Percentiles rank a stretch among this genome's conserved stretches.
Conservation (phyloP, 2,113 vertebrate species). For the Megaceryle torquata region DNA sequence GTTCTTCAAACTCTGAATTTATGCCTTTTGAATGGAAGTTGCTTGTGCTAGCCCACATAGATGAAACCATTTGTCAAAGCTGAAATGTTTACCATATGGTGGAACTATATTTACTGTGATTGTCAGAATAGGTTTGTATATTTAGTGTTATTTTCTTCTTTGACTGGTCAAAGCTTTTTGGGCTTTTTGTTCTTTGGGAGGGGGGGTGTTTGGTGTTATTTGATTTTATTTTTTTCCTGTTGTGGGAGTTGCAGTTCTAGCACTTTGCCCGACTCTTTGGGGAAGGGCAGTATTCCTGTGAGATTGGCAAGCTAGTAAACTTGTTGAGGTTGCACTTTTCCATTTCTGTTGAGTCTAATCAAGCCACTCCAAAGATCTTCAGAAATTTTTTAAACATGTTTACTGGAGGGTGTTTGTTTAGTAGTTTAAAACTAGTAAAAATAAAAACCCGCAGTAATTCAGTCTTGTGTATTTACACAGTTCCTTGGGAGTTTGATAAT, state of each 20-base stretch:
- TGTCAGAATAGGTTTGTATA: neutral
- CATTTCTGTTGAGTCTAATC: neutral
- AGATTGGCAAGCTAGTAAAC: neutral
- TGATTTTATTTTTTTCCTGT: neutral
- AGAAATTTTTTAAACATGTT: neutral
- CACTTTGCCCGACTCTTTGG: neutral
- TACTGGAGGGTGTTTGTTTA: neutral
- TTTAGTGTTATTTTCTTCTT: neutral
- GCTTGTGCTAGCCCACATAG: neutral
- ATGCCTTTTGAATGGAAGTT: neutral
- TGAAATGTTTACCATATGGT: neutral
- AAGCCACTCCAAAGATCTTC: neutral
- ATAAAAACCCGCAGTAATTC: neutral
- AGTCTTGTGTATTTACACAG: neutral
- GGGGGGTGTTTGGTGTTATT: neutral
- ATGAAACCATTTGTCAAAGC: neutral
- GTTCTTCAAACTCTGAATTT: neutral
- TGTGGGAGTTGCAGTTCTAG: neutral
- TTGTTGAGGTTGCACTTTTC: neutral
- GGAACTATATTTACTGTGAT: neutral
- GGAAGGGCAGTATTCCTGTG: neutral
- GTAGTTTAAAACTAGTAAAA: neutral
- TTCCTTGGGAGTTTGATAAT: neutral
- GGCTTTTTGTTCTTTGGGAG: neutral
- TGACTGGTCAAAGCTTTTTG: neutral